Conservation (phyloP, 2,797 vertebrate genomes). For the Tadarida brasiliensis region DNA sequence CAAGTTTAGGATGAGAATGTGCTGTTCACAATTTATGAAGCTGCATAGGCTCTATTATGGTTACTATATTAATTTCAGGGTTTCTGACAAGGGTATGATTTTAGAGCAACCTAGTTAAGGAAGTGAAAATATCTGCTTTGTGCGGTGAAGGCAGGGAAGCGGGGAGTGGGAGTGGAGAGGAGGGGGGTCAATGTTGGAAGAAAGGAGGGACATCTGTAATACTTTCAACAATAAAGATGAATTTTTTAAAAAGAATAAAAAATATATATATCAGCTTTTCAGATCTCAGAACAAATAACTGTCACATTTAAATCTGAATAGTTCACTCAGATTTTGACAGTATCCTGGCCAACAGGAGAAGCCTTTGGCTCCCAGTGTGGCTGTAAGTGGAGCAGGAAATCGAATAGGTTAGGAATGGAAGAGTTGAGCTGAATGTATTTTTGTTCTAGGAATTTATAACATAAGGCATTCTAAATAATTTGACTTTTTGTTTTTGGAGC, state of each 20-base stretch:
- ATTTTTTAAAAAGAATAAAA: too few relatives aligned
- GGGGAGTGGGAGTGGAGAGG: too few relatives aligned
- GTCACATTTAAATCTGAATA: constrained; percentile 45
- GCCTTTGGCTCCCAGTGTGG: neutral
- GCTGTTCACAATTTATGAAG: neutral
- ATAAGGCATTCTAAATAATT: neutral
- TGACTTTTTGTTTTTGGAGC: neutral
- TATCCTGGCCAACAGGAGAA: neutral
- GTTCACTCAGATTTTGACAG: neutral
- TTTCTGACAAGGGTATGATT: neutral
- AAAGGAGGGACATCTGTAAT: too few relatives aligned
- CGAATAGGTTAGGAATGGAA: neutral
- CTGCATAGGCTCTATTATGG: neutral
- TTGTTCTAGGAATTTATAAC: constrained; percentile 18
- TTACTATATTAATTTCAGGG: neutral
- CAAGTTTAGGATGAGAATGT: neutral
- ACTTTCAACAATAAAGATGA: too few relatives aligned
- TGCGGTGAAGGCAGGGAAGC: too few relatives aligned
- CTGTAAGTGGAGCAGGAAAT: neutral
- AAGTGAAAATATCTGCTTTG: constrained; percentile 43
- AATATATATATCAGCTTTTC: neutral
- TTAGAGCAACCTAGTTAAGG: constrained; percentile 35
- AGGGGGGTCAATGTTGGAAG: too few relatives aligned
- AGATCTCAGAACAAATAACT: constrained; percentile 18
- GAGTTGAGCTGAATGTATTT: neutral